Evolutionary conservation across 2,797 vertebrate species (phyloP).

Genomic region (Sebastes baramenuke): DNA sequence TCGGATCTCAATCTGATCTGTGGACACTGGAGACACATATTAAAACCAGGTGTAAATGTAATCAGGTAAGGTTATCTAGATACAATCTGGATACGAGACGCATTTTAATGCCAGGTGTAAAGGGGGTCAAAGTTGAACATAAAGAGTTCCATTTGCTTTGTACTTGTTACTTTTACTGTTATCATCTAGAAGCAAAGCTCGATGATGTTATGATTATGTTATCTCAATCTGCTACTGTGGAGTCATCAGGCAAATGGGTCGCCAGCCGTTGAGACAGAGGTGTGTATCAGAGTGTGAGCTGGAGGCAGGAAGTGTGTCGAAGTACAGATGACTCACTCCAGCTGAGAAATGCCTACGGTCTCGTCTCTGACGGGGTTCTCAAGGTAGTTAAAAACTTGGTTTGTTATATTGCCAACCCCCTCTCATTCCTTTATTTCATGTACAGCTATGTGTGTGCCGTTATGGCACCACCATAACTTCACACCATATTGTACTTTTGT

Average conservation of each 20-base stretch:
- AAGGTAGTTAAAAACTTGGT: slow-evolving; percentile 45
- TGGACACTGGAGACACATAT: no score
- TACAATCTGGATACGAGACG: no score
- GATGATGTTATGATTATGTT: slow-evolving; percentile 31
- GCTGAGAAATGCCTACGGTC: slow-evolving; percentile 56
- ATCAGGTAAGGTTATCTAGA: no score
- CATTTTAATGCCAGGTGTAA: no score
- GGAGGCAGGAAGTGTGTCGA: slow-evolving; percentile 43
- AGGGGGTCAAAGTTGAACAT: neutral
- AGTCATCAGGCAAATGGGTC: slow-evolving; percentile 51
- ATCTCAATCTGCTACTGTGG: slow-evolving; percentile 31
- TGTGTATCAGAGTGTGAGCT: slow-evolving; percentile 41
- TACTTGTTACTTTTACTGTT: neutral
- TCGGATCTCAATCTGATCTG: no score
- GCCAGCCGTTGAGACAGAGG: slow-evolving; percentile 17
- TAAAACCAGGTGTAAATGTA: no score
- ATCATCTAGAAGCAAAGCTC: neutral
- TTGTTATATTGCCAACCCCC: slow-evolving; percentile 40
- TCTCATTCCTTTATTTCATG: slow-evolving; percentile 19
- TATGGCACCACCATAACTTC: slow-evolving; percentile 14
- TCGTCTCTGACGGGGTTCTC: slow-evolving; percentile 32
- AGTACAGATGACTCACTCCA: slow-evolving; percentile 59
- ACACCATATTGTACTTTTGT: slow-evolving; percentile 41
- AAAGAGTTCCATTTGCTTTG: neutral
- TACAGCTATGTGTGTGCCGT: slow-evolving; percentile 5